These are phyloP conservation scores for Phyllotreta striolata DNA, from an alignment of 2,888 invertebrate genomes.

Conservation along the genomic window DNA sequence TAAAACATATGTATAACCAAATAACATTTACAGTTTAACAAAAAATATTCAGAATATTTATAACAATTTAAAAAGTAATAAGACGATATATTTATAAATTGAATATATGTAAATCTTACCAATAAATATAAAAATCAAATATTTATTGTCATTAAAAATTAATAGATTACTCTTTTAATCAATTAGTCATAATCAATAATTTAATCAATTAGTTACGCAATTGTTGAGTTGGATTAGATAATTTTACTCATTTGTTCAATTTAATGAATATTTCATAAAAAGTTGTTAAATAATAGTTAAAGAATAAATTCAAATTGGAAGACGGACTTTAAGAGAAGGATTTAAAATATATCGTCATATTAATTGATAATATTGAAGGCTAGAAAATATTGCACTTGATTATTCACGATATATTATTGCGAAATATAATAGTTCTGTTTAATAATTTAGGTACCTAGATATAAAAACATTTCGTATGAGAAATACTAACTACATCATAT, in stretches of 20 bases:
- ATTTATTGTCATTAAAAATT: too few species aligned
- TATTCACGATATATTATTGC: conserved; percentile 34
- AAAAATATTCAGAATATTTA: conserved; percentile 13
- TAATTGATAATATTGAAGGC: conserved; percentile 30
- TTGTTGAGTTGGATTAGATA: too few species aligned
- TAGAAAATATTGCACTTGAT: conserved; percentile 50
- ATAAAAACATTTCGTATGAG: conserved; percentile 33
- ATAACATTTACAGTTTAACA: conserved; percentile 17
- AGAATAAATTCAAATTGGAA: background rate
- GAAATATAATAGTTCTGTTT: conserved; percentile 30
- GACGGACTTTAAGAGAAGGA: background rate
- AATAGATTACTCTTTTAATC: too few species aligned
- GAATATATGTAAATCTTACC: too few species aligned
- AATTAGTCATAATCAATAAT: too few species aligned
- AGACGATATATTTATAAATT: conserved; percentile 1
- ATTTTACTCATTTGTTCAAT: too few species aligned
- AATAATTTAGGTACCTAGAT: conserved; percentile 25
- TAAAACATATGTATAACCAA: conserved; percentile 13
- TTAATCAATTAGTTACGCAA: too few species aligned
- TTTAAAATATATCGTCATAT: conserved; percentile 19
- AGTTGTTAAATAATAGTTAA: background rate
- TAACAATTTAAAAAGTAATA: conserved; percentile 9
- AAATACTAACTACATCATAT: conserved; percentile 36
- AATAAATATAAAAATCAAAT: too few species aligned
- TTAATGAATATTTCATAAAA: background rate